Percentiles rank a stretch among this genome's conserved stretches.
Conservation (phyloP, 2,888 invertebrate genomes). For the Zaprionus bogoriensis region DNA sequence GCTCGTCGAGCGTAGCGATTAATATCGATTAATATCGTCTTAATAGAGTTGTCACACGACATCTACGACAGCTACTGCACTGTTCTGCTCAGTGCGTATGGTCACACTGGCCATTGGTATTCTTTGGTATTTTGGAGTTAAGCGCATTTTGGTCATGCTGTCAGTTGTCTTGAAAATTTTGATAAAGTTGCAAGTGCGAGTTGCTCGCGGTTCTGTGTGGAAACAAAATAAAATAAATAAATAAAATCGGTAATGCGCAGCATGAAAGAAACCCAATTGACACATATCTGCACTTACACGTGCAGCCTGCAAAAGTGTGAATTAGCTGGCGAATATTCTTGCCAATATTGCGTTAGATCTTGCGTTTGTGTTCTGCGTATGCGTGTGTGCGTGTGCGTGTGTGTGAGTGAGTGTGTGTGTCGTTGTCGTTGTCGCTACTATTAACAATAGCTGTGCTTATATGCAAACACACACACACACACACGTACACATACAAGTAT, state of each 20-base stretch:
- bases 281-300: conserved; percentile 39
- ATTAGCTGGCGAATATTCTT: conserved; percentile 20
- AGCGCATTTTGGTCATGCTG: conserved; percentile 12
- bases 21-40: too few species aligned
- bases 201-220: conserved; percentile 9
- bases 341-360: conserved; percentile 1
- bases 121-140: conserved; percentile 18
- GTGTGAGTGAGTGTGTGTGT: conserved; percentile 20
- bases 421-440: conserved; percentile 30
- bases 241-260: conserved; percentile 47
- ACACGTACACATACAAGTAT: neutral
- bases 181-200: conserved; percentile 19
- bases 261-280: conserved; percentile 16
- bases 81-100: neutral
- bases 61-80: too few species aligned
- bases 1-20: too few species aligned
- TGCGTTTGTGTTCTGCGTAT: conserved; percentile 7
- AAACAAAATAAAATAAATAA: conserved; percentile 45
- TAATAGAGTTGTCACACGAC: too few species aligned
- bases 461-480: neutral
- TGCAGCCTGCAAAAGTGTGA: conserved; percentile 24
- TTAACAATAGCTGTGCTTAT: conserved; percentile 21
- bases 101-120: conserved; percentile 27
- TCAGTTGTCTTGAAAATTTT: conserved; percentile 48
- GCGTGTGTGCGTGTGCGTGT: neutral